These are phyloP conservation scores for Pampus argenteus DNA, from an alignment of 2,797 vertebrate genomes.

Conservation along the genomic window DNA sequence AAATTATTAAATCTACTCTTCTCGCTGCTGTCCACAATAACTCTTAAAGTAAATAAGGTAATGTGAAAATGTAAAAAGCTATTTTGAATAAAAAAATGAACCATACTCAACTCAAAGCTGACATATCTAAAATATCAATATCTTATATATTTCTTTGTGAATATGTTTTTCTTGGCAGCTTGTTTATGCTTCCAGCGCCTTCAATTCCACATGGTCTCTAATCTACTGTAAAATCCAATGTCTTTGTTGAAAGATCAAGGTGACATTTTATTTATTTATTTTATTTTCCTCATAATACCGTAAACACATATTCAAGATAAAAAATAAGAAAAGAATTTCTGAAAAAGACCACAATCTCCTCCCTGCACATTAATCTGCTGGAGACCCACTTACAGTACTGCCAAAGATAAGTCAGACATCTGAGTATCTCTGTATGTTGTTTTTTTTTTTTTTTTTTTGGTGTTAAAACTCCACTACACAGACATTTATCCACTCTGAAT, in stretches of 20 bases:
- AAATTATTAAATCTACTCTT: constrained; percentile 11
- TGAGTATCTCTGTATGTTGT: constrained; percentile 25
- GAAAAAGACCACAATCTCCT: background rate
- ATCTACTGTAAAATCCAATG: constrained; percentile 22
- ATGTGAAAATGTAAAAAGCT: constrained; percentile 10
- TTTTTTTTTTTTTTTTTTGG: background rate
- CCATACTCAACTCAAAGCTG: background rate
- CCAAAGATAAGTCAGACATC: constrained; percentile 31
- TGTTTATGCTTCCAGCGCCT: background rate
- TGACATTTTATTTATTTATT: constrained; percentile 8
- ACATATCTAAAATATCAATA: constrained; percentile 7
- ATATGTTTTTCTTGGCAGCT: background rate
- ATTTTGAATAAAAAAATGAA: constrained; percentile 8
- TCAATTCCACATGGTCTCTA: constrained; percentile 15
- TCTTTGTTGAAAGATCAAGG: constrained; percentile 21
- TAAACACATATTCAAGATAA: background rate
- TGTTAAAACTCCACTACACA: constrained; percentile 24
- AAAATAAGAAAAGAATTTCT: background rate
- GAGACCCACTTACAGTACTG: background rate
- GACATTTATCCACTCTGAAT: constrained; percentile 38
- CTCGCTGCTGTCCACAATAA: constrained; percentile 4
- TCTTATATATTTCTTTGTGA: background rate
- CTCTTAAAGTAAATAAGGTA: background rate
- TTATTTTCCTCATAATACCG: background rate
- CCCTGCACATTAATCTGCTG: constrained; percentile 6